phyloP scores from a whole-genome alignment of 2,888 invertebrate species.

The Xestia xanthographa region DNA sequence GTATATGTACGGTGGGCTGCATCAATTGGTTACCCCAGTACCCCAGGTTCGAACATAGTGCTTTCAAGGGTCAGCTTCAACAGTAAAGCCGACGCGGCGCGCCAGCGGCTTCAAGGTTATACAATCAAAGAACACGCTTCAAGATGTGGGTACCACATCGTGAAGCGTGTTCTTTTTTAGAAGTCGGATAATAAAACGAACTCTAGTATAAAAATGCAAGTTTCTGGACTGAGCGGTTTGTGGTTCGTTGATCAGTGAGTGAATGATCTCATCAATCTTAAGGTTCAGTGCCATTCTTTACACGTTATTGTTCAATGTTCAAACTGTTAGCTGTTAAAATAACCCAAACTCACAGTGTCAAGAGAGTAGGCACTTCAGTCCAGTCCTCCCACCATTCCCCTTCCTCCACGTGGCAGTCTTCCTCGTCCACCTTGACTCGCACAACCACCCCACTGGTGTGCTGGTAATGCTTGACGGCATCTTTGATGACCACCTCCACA shows the following conservation, averaged over 20 bases:
- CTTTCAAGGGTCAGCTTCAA: too few species aligned
- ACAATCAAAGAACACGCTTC: too few species aligned
- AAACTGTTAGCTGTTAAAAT: not conserved
- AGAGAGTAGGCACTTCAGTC: constrained; percentile 82
- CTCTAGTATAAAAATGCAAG: not conserved
- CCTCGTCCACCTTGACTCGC: constrained; percentile 91
- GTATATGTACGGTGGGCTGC: too few species aligned
- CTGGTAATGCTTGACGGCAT: constrained; percentile 90
- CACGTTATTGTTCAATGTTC: not conserved
- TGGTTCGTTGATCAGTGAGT: not conserved
- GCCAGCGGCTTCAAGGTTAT: too few species aligned
- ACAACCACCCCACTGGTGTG: constrained; percentile 91
- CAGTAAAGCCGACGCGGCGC: too few species aligned
- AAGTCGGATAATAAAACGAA: not conserved
- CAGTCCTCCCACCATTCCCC: constrained; percentile 82
- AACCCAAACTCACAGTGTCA: constrained; percentile 82
- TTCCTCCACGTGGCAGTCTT: constrained; percentile 91
- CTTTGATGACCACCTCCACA: constrained; percentile 90
- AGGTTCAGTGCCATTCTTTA: too few species aligned
- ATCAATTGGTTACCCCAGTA: too few species aligned
- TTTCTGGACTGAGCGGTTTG: not conserved
- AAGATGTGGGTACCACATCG: too few species aligned
- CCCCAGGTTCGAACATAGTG: too few species aligned
- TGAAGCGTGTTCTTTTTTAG: too few species aligned
- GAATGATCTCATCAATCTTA: not conserved